Evolutionary conservation across 2,888 invertebrate species (phyloP), one percentile per base, ranked within the genome.

Genomic region (Galerucella nymphaeae): DNA sequence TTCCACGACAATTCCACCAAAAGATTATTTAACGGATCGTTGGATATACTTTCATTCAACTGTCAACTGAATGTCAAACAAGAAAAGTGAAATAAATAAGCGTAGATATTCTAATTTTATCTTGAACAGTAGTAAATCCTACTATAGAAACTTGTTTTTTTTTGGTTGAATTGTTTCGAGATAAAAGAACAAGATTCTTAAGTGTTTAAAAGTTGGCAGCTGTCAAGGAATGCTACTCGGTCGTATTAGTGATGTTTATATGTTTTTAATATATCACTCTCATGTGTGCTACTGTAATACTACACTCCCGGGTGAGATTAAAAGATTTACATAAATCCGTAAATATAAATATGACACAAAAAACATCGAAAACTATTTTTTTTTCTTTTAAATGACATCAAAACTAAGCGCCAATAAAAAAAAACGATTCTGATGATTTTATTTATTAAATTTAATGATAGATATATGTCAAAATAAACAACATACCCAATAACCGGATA

Each of bases 171-270:
- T 62, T n/a, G 14, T 41, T 38, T 9, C 5, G 42, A 23, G 18
- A 41, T 16, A 62, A 18, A n/a, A 18, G 38, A 41, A 62, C 61
- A 42, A 42, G 61, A 62, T 62, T 59, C 41, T 67, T 67, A 67
- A 67, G 45, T 45, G 45, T 67, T 67, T 67, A 48, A 57, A 48
- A 57, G 67, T 58, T 61, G 48, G 45, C 68, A 68, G 68, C 68
- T 68, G 68, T 68, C 68, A 61, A 50, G 42, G 23, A 59, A 67
- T 30, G 66, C n/a, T 48, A 64, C 30, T 67, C 67, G 42, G 13
- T 16, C 41, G 58, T 59, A 58, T 67, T 67, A 67, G 67, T 30
- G 67, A 45, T 67, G 67, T 67, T 68, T 68, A 61, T 61, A 45
- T 68, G 20, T 48, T 68, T 68, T 65, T 53, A 55, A 65, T 53